Conservation (phyloP, 2,888 invertebrate species). For the Listrodromus nycthemerus region DNA sequence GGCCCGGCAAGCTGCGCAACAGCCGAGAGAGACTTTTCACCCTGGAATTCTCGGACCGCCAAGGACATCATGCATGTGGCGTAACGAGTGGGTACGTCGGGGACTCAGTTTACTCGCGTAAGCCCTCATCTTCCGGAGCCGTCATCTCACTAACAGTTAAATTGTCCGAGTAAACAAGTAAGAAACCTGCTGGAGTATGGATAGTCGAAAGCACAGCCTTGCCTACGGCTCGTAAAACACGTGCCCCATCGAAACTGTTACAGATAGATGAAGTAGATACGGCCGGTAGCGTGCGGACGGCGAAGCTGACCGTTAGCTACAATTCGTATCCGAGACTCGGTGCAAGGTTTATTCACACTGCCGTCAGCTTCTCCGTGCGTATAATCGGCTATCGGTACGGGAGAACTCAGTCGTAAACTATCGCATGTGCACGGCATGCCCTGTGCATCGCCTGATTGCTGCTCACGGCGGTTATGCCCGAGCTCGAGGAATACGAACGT, state of each 20-base stretch:
- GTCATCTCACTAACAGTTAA: constrained; percentile 52
- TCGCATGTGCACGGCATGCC: not conserved
- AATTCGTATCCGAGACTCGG: not conserved
- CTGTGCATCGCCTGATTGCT: not conserved
- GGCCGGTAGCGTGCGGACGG: not conserved
- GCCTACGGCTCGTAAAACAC: constrained; percentile 47
- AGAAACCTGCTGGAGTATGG: constrained; percentile 59
- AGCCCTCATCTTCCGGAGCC: constrained; percentile 44
- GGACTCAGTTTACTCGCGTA: constrained; percentile 47
- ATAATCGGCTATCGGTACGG: not conserved
- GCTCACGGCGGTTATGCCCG: not conserved
- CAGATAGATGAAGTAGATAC: not conserved
- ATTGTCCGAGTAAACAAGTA: constrained; percentile 57
- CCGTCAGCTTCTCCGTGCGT: not conserved
- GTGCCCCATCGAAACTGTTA: constrained; percentile 28
- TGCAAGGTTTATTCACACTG: not conserved
- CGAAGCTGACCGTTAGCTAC: not conserved
- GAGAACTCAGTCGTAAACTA: not conserved
- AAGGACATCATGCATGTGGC: constrained; percentile 16
- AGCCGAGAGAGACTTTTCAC: constrained; percentile 22
- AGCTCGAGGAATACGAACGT: not conserved
- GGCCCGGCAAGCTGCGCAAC: constrained; percentile 46
- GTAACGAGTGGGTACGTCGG: constrained; percentile 50
- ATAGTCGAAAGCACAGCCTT: constrained; percentile 18
- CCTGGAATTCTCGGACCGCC: constrained; percentile 43